phyloP scores from a whole-genome alignment of 2,888 invertebrate genomes.

The Carpatolechia fugitivella region DNA sequence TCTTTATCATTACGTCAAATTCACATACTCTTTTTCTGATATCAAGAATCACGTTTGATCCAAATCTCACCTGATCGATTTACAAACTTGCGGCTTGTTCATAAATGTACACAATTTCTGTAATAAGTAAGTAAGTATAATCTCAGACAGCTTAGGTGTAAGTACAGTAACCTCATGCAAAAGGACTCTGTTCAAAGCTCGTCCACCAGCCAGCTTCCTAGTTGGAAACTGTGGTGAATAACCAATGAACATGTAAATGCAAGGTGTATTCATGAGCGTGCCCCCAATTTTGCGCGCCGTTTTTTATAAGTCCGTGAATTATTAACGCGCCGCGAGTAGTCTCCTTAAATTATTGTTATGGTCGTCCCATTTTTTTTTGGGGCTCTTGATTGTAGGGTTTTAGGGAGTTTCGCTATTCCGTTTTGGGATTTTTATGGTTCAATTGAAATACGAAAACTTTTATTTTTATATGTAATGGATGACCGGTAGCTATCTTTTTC shows the following conservation, averaged over 20 bases:
- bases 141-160: background rate
- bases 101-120: too few species aligned
- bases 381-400: slow-evolving; percentile 11
- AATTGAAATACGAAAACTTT: background rate
- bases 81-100: too few species aligned
- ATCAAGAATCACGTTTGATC: too few species aligned
- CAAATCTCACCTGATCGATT: too few species aligned
- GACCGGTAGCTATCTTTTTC: too few species aligned
- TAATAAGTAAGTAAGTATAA: too few species aligned
- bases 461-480: too few species aligned
- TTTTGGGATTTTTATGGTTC: background rate
- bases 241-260: slow-evolving; percentile 66
- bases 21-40: too few species aligned
- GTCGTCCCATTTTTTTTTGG: slow-evolving; percentile 32
- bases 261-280: slow-evolving; percentile 45
- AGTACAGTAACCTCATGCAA: background rate
- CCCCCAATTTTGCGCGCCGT: slow-evolving; percentile 49
- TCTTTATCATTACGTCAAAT: too few species aligned
- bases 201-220: background rate
- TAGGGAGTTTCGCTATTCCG: background rate
- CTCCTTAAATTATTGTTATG: slow-evolving; percentile 63
- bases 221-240: slow-evolving; percentile 43
- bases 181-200: background rate
- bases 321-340: slow-evolving; percentile 54
- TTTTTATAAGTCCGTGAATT: slow-evolving; percentile 65